These are phyloP conservation scores for Numida meleagris DNA, from an alignment of 2,113 vertebrate genomes.

Conservation along the genomic window DNA sequence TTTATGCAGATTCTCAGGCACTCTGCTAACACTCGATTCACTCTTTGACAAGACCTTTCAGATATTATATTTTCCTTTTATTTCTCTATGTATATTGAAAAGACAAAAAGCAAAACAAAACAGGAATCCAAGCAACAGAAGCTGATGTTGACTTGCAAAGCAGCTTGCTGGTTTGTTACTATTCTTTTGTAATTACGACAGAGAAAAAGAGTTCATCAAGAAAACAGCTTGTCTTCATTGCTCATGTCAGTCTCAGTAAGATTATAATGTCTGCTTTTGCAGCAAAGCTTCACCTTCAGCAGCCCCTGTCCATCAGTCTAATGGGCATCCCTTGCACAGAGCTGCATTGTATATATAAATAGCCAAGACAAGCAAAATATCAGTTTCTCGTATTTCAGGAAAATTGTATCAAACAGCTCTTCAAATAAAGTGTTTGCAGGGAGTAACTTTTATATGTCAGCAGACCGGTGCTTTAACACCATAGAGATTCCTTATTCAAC, in stretches of 20 bases:
- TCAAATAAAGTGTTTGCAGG: not conserved
- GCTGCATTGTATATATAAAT: not conserved
- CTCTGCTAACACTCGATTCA: not conserved
- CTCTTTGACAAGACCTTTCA: not conserved
- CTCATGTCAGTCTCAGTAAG: not conserved
- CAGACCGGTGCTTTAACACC: not conserved
- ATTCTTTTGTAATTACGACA: slow-evolving; percentile 4
- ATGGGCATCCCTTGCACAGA: not conserved
- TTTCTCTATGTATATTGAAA: not conserved
- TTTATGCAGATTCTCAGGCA: not conserved
- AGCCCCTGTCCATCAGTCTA: not conserved
- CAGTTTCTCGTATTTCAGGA: not conserved
- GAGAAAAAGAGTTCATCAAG: not conserved
- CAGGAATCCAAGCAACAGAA: not conserved
- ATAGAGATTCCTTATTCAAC: not conserved
- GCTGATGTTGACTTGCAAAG: not conserved
- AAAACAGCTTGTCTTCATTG: not conserved
- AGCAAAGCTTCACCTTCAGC: not conserved
- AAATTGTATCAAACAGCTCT: not conserved
- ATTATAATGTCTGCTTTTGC: not conserved
- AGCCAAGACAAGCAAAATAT: not conserved
- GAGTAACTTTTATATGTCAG: not conserved
- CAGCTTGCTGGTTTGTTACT: not conserved
- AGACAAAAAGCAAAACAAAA: not conserved
- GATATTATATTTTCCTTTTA: not conserved